Evolutionary conservation across 1,140 invertebrate species (phyloP).

Genomic region (Scaptomyza pallida): DNA sequence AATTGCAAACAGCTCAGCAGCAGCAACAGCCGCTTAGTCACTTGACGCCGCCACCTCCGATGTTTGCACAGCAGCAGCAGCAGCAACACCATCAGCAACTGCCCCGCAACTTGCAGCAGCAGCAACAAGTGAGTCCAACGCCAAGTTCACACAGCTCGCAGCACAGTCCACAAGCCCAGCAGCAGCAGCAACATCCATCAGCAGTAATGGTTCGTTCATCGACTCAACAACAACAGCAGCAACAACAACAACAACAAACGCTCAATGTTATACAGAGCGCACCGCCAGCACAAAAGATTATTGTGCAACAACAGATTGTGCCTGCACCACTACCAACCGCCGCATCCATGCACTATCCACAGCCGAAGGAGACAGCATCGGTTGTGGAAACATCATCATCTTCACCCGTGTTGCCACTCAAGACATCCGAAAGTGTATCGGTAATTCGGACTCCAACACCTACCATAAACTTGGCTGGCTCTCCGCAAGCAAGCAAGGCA

Average conservation of each 20-base stretch:
- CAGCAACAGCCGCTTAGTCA: constrained; percentile 22
- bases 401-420: constrained; percentile 18
- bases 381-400: constrained; percentile 2
- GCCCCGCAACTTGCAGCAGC: constrained; percentile 26
- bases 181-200: constrained; percentile 28
- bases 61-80: constrained; percentile 40
- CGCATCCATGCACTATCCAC: constrained; percentile 44
- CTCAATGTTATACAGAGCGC: constrained; percentile 74
- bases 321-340: constrained; percentile 37
- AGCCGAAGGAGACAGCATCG: constrained; percentile 38
- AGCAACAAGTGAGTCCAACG: constrained; percentile 42
- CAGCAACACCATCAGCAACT: constrained; percentile 24
- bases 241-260: constrained; percentile 37
- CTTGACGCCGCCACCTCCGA: constrained; percentile 2
- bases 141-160: constrained; percentile 23
- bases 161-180: constrained; percentile 16
- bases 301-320: constrained; percentile 75
- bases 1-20: constrained; percentile 46
- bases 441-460: constrained; percentile 74
- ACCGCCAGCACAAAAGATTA: constrained; percentile 53
- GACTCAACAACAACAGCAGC: constrained; percentile 38
- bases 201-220: constrained; percentile 38
- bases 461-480: constrained; percentile 53
- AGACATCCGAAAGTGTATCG: constrained; percentile 70
- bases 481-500: constrained; percentile 43